Evolutionary conservation across 2,797 vertebrate genomes (phyloP).

Genomic region (Eidolon dupreanum): DNA sequence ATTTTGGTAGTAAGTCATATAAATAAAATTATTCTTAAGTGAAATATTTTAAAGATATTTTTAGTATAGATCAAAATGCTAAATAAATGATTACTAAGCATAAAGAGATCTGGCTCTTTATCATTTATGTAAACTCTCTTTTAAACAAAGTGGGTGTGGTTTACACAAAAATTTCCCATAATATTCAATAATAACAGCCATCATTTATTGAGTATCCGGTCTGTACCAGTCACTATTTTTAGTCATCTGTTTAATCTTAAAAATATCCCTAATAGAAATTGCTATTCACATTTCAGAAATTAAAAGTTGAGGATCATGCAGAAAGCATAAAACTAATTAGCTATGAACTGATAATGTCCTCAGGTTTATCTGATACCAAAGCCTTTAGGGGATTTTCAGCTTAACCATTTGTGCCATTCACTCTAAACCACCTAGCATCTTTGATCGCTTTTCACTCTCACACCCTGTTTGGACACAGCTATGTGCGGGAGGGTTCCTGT

Average conservation of each 20-base stretch:
- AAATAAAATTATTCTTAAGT: slow-evolving; percentile 7
- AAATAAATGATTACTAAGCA: not conserved
- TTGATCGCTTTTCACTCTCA: not conserved
- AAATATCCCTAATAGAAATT: not conserved
- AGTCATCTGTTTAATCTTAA: not conserved
- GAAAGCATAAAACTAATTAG: not conserved
- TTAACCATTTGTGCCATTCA: not conserved
- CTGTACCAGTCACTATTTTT: not conserved
- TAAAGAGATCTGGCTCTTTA: not conserved
- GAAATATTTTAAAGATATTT: slow-evolving; percentile 47
- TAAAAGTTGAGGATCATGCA: not conserved
- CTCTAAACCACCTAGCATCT: not conserved
- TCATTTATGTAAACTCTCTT: not conserved
- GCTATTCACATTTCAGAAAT: not conserved
- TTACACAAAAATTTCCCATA: not conserved
- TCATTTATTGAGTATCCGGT: not conserved
- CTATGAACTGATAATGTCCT: not conserved
- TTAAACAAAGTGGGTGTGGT: not conserved
- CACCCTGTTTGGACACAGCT: not conserved
- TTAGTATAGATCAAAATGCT: slow-evolving; percentile 19
- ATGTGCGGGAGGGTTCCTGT: not conserved
- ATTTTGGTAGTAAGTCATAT: not conserved
- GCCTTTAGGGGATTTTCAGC: not conserved
- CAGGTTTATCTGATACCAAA: not conserved
- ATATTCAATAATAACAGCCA: not conserved